These are phyloP conservation scores for Mobula birostris DNA, from an alignment of 2,113 vertebrate species.

Conservation along the genomic window DNA sequence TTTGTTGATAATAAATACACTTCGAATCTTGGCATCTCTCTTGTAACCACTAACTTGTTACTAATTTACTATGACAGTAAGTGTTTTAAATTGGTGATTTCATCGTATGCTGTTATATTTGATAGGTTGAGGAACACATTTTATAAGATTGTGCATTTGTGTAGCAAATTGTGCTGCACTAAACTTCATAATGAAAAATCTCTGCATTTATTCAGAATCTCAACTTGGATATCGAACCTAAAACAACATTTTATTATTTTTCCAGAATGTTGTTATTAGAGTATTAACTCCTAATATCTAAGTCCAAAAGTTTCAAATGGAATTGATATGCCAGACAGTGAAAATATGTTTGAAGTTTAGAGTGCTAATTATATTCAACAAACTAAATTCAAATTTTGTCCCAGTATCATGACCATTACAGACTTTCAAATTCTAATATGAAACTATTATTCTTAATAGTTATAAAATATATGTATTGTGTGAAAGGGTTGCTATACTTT, in stretches of 20 bases:
- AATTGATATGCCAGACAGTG: neutral
- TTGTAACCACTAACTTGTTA: neutral
- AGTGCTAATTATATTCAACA: neutral
- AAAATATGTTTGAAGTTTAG: neutral
- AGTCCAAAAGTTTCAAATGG: neutral
- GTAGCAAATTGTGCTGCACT: neutral
- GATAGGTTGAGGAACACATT: neutral
- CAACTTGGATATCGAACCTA: too few relatives aligned
- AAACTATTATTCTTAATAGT: neutral
- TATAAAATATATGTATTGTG: neutral
- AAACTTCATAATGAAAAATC: neutral
- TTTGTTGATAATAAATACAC: too few relatives aligned
- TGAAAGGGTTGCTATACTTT: neutral
- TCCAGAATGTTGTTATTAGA: neutral
- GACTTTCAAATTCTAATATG: neutral
- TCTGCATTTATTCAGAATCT: too few relatives aligned
- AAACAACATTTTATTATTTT: neutral
- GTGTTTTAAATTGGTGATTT: neutral
- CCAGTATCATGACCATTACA: neutral
- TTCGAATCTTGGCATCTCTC: too few relatives aligned
- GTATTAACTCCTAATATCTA: neutral
- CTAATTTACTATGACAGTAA: neutral
- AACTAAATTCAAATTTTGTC: neutral
- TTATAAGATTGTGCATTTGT: neutral
- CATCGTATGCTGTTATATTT: neutral